Evolutionary conservation across 1,140 invertebrate species (phyloP).

Genomic region (Limonius californicus): DNA sequence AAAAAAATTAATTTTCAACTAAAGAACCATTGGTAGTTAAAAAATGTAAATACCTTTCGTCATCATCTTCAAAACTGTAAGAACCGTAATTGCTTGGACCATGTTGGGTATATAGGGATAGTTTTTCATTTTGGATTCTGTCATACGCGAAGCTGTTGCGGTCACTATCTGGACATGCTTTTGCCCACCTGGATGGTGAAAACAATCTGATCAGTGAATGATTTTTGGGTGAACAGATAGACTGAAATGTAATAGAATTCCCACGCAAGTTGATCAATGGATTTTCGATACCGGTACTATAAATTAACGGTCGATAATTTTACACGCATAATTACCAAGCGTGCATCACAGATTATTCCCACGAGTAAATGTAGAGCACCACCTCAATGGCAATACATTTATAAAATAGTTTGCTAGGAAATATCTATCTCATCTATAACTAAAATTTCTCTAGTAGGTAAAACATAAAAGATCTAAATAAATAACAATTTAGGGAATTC

Average conservation of each 20-base stretch:
- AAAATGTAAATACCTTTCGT: constrained; percentile 62
- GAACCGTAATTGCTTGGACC: constrained; percentile 79
- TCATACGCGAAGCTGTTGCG: constrained; percentile 17
- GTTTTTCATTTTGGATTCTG: constrained; percentile 57
- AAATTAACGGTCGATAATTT: not conserved
- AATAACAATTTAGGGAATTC: too few species aligned
- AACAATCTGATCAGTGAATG: not conserved
- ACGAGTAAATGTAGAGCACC: too few species aligned
- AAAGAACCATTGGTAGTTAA: too few species aligned
- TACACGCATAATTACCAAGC: not conserved
- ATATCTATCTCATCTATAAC: too few species aligned
- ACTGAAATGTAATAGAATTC: too few species aligned
- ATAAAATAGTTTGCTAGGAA: too few species aligned
- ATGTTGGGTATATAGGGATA: constrained; percentile 60
- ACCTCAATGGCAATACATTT: too few species aligned
- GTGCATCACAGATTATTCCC: not conserved
- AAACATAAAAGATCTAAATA: too few species aligned
- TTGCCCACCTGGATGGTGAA: constrained; percentile 22
- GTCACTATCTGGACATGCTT: constrained; percentile 48
- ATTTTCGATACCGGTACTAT: not conserved
- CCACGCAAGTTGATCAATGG: not conserved
- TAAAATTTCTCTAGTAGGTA: too few species aligned
- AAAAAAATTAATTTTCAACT: constrained; percentile 42
- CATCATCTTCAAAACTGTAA: constrained; percentile 76
- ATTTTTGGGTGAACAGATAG: too few species aligned